Percentiles rank a stretch among this genome's conserved stretches.
These are phyloP conservation scores for Glaucopsyche alexis DNA, from an alignment of 2,888 invertebrate species.

Conservation along the genomic window DNA sequence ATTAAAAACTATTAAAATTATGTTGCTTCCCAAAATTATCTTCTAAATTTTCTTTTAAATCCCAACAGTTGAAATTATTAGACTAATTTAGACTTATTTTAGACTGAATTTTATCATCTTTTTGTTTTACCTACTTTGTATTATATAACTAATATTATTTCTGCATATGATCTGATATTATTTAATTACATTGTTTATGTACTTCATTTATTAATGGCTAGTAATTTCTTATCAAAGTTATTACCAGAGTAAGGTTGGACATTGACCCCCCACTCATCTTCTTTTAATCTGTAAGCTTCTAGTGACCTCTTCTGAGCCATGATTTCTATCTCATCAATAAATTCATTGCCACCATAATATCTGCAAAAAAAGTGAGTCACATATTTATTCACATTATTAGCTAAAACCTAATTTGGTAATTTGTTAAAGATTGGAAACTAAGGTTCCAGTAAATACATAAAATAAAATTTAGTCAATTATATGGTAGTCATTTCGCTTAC, in stretches of 20 bases:
- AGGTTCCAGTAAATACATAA: too few species aligned
- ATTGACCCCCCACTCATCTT: slow-evolving; percentile 97
- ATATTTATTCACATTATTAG: background rate
- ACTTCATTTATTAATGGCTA: background rate
- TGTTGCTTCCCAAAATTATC: too few species aligned
- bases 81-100: too few species aligned
- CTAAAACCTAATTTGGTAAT: background rate
- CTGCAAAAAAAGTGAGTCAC: slow-evolving; percentile 69
- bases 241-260: slow-evolving; percentile 96
- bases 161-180: background rate
- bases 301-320: slow-evolving; percentile 93
- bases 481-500: too few species aligned
- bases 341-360: slow-evolving; percentile 98
- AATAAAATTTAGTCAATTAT: too few species aligned
- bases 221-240: slow-evolving; percentile 15
- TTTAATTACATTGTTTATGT: slow-evolving; percentile 11
- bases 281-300: slow-evolving; percentile 88
- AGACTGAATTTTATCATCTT: background rate
- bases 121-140: background rate
- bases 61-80: too few species aligned
- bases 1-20: too few species aligned
- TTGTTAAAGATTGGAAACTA: too few species aligned
- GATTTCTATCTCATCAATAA: slow-evolving; percentile 94
- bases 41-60: too few species aligned
- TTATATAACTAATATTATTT: background rate